phyloP scores from a whole-genome alignment of 2,797 vertebrate genomes.

The Chelonia mydas region DNA sequence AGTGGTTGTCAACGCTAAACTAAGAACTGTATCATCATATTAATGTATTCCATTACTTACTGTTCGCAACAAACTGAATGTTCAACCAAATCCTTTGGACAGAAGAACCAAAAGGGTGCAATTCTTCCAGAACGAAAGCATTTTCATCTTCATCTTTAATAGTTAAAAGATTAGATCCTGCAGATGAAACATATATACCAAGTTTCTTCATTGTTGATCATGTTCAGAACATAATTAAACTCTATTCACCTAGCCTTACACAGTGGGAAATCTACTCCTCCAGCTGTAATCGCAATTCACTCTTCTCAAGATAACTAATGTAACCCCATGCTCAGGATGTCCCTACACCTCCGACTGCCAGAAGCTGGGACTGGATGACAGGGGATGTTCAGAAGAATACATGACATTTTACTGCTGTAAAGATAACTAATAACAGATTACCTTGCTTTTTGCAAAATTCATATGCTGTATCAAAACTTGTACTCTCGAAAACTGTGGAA shows the following conservation, averaged over 20 bases:
- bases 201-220: constrained; percentile 4
- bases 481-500: constrained; percentile 86
- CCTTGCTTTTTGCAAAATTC: constrained; percentile 91
- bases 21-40: background rate
- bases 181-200: constrained; percentile 71
- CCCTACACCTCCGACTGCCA: too few relatives aligned
- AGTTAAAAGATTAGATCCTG: constrained; percentile 89
- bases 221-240: background rate
- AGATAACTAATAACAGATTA: constrained; percentile 69
- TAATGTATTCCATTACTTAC: constrained; percentile 81
- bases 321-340: background rate
- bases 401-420: background rate
- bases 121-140: constrained; percentile 88
- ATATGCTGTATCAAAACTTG: constrained; percentile 86
- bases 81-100: constrained; percentile 91
- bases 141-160: constrained; percentile 90
- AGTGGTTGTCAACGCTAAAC: background rate
- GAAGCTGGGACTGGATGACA: too few relatives aligned
- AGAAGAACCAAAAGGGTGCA: constrained; percentile 81
- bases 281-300: background rate
- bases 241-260: background rate
- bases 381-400: background rate
- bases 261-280: background rate
- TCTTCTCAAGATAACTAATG: background rate
- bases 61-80: constrained; percentile 82